phyloP scores from a whole-genome alignment of 2,888 invertebrate species.

The Orchesellides sinensis region DNA sequence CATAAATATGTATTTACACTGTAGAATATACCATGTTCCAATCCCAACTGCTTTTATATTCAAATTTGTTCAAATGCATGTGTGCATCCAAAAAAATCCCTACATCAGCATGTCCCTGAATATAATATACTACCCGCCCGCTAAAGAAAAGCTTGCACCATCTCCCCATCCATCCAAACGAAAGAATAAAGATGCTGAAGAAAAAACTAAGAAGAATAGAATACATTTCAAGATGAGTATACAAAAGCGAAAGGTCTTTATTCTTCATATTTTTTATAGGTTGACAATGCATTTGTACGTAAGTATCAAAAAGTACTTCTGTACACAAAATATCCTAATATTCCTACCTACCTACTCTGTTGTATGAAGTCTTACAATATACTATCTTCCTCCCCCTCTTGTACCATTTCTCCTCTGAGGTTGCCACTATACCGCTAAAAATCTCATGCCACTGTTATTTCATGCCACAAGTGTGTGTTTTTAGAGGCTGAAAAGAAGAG shows the following conservation, averaged over 20 bases:
- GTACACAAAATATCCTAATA: slow-evolving; percentile 5
- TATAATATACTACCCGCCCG: slow-evolving; percentile 43
- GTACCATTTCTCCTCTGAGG: slow-evolving; percentile 1
- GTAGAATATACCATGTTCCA: slow-evolving; percentile 13
- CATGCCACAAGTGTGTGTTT: slow-evolving; percentile 38
- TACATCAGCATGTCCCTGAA: too few relatives aligned
- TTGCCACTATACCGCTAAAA: slow-evolving; percentile 54
- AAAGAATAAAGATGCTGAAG: not conserved
- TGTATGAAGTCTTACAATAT: not conserved
- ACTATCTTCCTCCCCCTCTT: not conserved
- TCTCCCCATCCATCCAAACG: slow-evolving; percentile 17
- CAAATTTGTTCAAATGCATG: slow-evolving; percentile 14
- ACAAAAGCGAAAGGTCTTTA: slow-evolving; percentile 10
- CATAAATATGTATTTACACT: slow-evolving; percentile 29
- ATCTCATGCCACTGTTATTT: slow-evolving; percentile 54
- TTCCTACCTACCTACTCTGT: not conserved
- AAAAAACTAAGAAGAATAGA: slow-evolving; percentile 17
- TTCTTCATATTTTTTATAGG: slow-evolving; percentile 17
- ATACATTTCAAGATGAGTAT: slow-evolving; percentile 10
- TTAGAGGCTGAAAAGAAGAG: slow-evolving; percentile 2
- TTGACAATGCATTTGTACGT: slow-evolving; percentile 15
- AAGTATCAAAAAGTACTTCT: not conserved
- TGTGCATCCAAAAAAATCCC: not conserved
- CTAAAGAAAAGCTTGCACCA: not conserved
- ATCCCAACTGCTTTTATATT: slow-evolving; percentile 3